Base-by-base conservation (phyloP, 2,888 invertebrate species). In the Patella pellucida region DNA sequence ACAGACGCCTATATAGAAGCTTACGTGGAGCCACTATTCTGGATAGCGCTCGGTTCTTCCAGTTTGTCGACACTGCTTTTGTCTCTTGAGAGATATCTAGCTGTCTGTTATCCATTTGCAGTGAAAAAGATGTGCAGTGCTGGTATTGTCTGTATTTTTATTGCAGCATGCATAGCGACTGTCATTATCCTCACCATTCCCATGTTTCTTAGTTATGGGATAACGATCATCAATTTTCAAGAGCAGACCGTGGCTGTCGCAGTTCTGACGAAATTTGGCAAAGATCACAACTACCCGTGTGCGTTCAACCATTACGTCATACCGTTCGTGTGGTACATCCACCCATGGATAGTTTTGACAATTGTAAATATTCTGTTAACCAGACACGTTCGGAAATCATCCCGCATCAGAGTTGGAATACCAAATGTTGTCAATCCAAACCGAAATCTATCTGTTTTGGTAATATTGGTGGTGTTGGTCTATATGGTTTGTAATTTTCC, bases 401-500 rank as follows among this genome's bases (percentile, higher is more conserved):
- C 82, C 27, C 75, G 83, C 67, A 82, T 85, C 31, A 75, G 83
- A 0, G 81, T 82, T 1, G 82, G 80, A 3, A 50, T 82, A 4
- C 79, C 81, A 41, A 72, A 78, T 19, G 69, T 77, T 11, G 72
- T 74, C 9, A 81, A 83, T 56, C 79, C 80, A 0, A 85, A 84
- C 78, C 74, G 83, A 19, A 84, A 80, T 50, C 75, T 85, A 50
- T 79, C 82, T 11, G 19, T 81, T 15, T 79, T 85, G 68, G 81
- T 85, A 67, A 81, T 85, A n/a, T 71, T 81, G 27, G 80, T 84
- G 3, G 78, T 85, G 3, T 74, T 78, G 14, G 78, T 81, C 11
- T 85, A 84, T 76, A 81, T 85, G 71, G 62, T 80, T 15, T 83
- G 83, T 69, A 81, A 85, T 71, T 79, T 85, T 31, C 85, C 85